A percentile compares a stretch with the other conserved stretches of the same genome.
Evolutionary conservation across 2,113 vertebrate species (phyloP).

Genomic region (Marcusenius ussheri): DNA sequence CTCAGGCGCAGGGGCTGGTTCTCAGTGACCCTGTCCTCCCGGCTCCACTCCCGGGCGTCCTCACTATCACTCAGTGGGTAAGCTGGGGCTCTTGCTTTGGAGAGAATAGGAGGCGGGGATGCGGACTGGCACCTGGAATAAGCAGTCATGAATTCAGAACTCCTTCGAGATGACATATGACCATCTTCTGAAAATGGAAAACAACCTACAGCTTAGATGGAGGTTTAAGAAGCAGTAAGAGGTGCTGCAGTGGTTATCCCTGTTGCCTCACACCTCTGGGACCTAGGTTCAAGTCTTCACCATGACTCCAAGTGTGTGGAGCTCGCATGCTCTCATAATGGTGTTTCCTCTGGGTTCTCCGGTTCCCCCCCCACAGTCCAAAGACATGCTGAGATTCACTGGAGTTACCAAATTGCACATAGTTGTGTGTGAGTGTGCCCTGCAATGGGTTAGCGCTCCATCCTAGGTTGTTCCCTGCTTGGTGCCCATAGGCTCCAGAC

Average conservation of each 20-base stretch:
- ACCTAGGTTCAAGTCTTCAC: background rate
- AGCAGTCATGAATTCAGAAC: slow-evolving; percentile 16
- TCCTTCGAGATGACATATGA: background rate
- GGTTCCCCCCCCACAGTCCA: background rate
- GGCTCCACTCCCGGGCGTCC: slow-evolving; percentile 57
- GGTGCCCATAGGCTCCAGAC: background rate
- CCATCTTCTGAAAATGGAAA: background rate
- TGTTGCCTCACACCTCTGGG: background rate
- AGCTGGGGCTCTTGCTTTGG: slow-evolving; percentile 61
- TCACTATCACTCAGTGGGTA: slow-evolving; percentile 74
- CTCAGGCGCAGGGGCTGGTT: slow-evolving; percentile 57
- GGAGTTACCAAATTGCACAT: background rate
- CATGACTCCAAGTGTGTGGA: background rate
- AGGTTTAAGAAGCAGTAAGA: background rate
- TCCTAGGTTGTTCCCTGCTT: background rate
- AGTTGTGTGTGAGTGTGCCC: background rate
- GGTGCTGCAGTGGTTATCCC: background rate
- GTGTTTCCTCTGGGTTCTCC: background rate
- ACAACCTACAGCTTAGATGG: background rate
- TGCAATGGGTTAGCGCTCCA: background rate
- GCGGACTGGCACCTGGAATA: slow-evolving; percentile 81
- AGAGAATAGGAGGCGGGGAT: slow-evolving; percentile 73
- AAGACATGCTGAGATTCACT: background rate
- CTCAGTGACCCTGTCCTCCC: slow-evolving; percentile 52
- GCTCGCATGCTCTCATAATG: background rate